Conservation (phyloP, 1,140 invertebrate genomes). For the Fopius arisanus region DNA sequence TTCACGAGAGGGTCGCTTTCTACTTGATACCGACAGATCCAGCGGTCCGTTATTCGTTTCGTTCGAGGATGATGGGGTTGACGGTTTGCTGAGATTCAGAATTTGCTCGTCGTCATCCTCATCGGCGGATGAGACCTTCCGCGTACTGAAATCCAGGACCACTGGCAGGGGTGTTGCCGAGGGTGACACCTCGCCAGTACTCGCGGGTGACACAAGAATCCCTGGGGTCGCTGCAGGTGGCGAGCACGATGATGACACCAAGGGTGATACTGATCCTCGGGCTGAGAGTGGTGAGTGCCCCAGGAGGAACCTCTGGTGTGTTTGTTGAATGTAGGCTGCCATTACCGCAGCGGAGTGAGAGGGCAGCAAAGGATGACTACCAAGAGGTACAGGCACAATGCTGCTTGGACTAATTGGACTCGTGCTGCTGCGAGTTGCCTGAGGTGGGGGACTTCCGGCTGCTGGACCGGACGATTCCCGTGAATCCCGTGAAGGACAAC, state of each 20-base stretch:
- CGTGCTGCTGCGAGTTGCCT: constrained; percentile 64
- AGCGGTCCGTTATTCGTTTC: constrained; percentile 77
- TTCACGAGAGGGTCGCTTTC: constrained; percentile 75
- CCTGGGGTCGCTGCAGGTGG: constrained; percentile 64
- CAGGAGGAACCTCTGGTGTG: constrained; percentile 76
- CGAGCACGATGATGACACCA: constrained; percentile 69
- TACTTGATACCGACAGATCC: constrained; percentile 79
- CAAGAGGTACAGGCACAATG: constrained; percentile 60
- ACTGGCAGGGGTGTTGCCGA: constrained; percentile 64
- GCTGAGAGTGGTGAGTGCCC: constrained; percentile 74
- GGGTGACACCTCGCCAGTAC: constrained; percentile 53
- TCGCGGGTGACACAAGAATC: constrained; percentile 56
- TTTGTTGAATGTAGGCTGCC: constrained; percentile 78
- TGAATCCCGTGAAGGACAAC: constrained; percentile 81
- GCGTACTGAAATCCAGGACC: constrained; percentile 81
- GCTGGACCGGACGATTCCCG: constrained; percentile 70
- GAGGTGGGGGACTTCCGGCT: constrained; percentile 70
- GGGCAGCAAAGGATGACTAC: constrained; percentile 69
- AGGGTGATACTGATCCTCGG: constrained; percentile 67
- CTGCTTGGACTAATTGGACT: constrained; percentile 62
- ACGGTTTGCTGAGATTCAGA: constrained; percentile 73
- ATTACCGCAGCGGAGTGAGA: constrained; percentile 77
- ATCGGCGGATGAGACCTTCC: constrained; percentile 63
- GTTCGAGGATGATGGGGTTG: constrained; percentile 62
- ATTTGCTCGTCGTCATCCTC: constrained; percentile 72